Evolutionary conservation across 1,140 invertebrate species (phyloP).

Genomic region (Augochlora pura): DNA sequence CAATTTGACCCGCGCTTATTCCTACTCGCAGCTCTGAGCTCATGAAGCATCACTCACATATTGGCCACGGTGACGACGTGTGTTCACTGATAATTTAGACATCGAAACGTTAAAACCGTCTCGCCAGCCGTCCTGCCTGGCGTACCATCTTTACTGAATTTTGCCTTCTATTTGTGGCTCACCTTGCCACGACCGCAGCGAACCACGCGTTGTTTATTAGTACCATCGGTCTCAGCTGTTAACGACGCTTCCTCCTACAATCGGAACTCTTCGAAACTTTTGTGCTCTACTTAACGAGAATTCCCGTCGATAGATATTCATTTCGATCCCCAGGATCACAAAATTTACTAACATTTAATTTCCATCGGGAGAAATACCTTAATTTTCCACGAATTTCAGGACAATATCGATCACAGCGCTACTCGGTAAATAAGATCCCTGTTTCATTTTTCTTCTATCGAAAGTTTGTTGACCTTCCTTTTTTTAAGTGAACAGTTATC

Average conservation of each 20-base stretch:
- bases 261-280: too few species aligned
- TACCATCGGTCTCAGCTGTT: neutral
- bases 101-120: constrained; percentile 67
- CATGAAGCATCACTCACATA: constrained; percentile 66
- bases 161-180: constrained; percentile 49
- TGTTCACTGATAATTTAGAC: constrained; percentile 71
- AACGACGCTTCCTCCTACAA: neutral
- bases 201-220: neutral
- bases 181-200: constrained; percentile 6
- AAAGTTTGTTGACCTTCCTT: too few species aligned
- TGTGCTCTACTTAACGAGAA: too few species aligned
- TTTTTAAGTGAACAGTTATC: too few species aligned
- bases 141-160: constrained; percentile 67
- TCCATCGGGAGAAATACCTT: too few species aligned
- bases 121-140: constrained; percentile 55
- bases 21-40: constrained; percentile 37
- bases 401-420: too few species aligned
- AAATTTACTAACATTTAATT: too few species aligned
- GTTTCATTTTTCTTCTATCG: too few species aligned
- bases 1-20: constrained; percentile 53
- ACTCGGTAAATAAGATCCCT: too few species aligned
- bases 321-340: too few species aligned
- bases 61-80: constrained; percentile 55
- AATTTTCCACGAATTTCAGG: too few species aligned
- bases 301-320: too few species aligned